A percentile compares a stretch with the other conserved stretches of the same genome.
phyloP scores from a whole-genome alignment of 2,113 vertebrate genomes.

The Heteronetta atricapilla region DNA sequence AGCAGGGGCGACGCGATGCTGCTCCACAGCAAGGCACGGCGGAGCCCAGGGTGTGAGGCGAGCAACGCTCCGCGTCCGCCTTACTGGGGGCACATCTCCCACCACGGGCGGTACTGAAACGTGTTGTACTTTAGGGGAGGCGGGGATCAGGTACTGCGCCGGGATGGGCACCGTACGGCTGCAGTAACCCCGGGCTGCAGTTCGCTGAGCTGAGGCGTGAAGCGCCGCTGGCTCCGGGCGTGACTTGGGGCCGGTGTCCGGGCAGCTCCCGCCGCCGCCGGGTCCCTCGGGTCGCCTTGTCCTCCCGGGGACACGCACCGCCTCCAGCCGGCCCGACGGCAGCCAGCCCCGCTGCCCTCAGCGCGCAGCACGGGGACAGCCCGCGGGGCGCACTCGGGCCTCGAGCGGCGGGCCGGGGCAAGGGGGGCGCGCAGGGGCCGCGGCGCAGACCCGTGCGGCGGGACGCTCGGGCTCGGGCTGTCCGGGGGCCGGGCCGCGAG shows the following conservation, averaged over 20 bases:
- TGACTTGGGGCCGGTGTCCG: slow-evolving; percentile 7
- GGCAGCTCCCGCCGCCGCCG: neutral
- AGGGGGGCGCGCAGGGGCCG: too few relatives aligned
- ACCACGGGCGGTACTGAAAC: rapidly evolving
- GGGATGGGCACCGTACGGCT: neutral
- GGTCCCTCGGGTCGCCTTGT: too few relatives aligned
- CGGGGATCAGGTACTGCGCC: neutral
- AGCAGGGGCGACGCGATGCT: rapidly evolving
- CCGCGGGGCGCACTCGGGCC: too few relatives aligned
- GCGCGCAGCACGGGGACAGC: too few relatives aligned
- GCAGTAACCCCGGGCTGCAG: neutral
- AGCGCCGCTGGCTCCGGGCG: slow-evolving; percentile 2
- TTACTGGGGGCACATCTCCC: neutral
- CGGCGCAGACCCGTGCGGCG: too few relatives aligned
- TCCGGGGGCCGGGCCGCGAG: too few relatives aligned
- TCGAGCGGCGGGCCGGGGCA: too few relatives aligned
- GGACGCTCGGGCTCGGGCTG: too few relatives aligned
- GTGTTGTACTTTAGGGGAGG: rapidly evolving
- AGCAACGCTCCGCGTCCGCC: neutral
- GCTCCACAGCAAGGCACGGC: neutral
- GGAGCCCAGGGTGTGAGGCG: rapidly evolving
- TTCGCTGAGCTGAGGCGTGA: neutral
- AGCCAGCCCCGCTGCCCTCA: too few relatives aligned
- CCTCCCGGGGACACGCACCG: too few relatives aligned
- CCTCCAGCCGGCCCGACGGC: too few relatives aligned